Percentiles rank a stretch among this genome's conserved stretches.
phyloP scores from a whole-genome alignment of 2,797 vertebrate genomes.

The Spinus olivaceus region DNA sequence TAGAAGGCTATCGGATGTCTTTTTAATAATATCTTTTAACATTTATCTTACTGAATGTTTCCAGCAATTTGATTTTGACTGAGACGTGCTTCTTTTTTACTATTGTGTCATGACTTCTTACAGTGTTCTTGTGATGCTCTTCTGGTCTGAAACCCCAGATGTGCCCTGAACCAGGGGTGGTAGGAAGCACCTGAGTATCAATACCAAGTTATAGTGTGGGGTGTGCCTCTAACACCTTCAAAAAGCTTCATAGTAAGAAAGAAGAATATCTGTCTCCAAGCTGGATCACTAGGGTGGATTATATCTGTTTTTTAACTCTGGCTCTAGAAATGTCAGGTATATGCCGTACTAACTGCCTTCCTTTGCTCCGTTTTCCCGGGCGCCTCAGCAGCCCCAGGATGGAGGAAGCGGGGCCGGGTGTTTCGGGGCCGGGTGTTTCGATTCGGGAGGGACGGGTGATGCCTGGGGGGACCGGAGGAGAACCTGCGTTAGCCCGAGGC shows the following conservation, averaged over 20 bases:
- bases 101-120: neutral
- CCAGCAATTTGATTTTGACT: neutral
- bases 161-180: neutral
- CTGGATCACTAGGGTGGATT: neutral
- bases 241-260: neutral
- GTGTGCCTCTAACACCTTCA: neutral
- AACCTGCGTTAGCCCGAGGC: too few species aligned
- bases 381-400: neutral
- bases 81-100: neutral
- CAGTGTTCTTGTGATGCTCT: neutral
- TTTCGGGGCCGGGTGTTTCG: neutral
- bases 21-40: neutral
- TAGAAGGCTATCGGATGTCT: neutral
- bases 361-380: neutral
- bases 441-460: neutral
- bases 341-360: rapidly evolving
- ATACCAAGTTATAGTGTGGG: rapidly evolving
- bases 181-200: neutral
- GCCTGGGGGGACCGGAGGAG: neutral
- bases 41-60: neutral
- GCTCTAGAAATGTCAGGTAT: neutral
- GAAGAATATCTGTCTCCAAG: neutral
- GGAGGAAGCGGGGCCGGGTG: neutral
- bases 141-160: neutral
- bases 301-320: rapidly evolving